Evolutionary conservation across 2,888 invertebrate species (phyloP).

Genomic region (Athalia cordata): DNA sequence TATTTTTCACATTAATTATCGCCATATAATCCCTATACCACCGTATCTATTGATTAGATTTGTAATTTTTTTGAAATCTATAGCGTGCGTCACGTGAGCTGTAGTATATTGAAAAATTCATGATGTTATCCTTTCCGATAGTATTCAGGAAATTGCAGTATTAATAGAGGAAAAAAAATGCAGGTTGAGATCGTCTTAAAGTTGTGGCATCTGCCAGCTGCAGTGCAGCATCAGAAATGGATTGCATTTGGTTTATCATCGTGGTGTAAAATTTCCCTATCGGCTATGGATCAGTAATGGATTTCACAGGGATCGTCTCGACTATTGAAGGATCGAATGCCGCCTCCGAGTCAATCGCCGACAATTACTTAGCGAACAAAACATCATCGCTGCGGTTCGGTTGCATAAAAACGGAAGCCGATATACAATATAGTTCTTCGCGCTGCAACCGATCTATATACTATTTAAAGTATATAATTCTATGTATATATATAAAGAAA

Average conservation of each 20-base stretch:
- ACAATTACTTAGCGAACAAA: constrained; percentile 62
- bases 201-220: not conserved
- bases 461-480: not conserved
- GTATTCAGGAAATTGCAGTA: not conserved
- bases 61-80: too few species aligned
- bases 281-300: constrained; percentile 58
- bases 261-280: constrained; percentile 39
- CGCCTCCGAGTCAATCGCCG: constrained; percentile 52
- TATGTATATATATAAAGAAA: not conserved
- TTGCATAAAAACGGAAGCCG: constrained; percentile 16
- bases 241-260: constrained; percentile 23
- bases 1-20: not conserved
- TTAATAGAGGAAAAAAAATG: not conserved
- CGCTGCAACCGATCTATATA: constrained; percentile 6
- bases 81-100: not conserved
- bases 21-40: not conserved
- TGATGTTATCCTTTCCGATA: not conserved
- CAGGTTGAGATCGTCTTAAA: not conserved
- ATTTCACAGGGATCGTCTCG: constrained; percentile 60
- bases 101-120: not conserved
- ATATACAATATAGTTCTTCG: not conserved
- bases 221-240: not conserved
- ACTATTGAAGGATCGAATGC: constrained; percentile 48
- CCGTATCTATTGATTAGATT: not conserved
- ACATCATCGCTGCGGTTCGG: constrained; percentile 45